phyloP scores from a whole-genome alignment of 2,113 vertebrate species.

The Podocnemis expansa region DNA sequence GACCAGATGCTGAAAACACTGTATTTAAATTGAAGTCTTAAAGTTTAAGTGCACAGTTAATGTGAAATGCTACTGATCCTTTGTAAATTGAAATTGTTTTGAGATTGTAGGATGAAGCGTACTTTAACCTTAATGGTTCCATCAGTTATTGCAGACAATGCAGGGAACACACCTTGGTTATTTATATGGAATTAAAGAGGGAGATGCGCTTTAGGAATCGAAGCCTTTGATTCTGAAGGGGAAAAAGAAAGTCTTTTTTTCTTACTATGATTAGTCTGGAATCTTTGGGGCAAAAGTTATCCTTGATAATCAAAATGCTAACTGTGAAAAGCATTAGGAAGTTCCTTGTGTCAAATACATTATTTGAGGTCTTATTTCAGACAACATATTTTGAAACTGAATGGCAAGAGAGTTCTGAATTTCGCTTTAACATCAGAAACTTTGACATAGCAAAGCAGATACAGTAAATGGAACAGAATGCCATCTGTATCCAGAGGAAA shows the following conservation, averaged over 20 bases:
- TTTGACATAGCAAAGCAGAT: neutral
- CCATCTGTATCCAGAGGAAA: neutral
- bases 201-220: constrained; percentile 25
- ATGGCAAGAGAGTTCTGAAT: neutral
- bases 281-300: neutral
- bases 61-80: neutral
- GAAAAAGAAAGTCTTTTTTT: neutral
- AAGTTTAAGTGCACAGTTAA: constrained; percentile 59
- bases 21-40: constrained; percentile 26
- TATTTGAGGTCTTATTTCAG: neutral
- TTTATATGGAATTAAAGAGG: neutral
- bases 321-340: neutral
- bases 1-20: constrained; percentile 55
- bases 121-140: neutral
- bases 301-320: neutral
- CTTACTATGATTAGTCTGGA: neutral
- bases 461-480: neutral
- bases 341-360: neutral
- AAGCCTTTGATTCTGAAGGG: too few species aligned
- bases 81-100: constrained; percentile 26
- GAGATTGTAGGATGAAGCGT: neutral
- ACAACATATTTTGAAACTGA: neutral
- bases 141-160: neutral
- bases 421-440: neutral
- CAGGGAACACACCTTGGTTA: neutral